Percentiles rank a stretch among this genome's conserved stretches.
Evolutionary conservation across 2,888 invertebrate genomes (phyloP).

Genomic region (Drosophila mimetica): DNA sequence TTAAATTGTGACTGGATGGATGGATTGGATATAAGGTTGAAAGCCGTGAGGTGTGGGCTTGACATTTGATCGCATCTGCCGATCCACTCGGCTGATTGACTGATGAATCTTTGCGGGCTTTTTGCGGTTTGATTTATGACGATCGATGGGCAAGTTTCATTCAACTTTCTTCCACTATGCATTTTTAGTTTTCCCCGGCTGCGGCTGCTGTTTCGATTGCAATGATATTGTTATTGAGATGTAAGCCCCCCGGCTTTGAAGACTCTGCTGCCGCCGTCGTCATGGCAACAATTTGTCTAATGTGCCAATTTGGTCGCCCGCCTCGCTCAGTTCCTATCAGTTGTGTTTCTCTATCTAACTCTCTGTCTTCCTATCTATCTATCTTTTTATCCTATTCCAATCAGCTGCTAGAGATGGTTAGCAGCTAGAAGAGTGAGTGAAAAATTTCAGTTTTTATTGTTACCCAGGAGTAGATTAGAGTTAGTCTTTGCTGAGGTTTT

Average conservation of each 20-base stretch:
- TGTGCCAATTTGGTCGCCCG: slow-evolving; percentile 76
- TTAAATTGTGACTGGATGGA: slow-evolving; percentile 71
- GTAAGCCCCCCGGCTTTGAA: slow-evolving; percentile 32
- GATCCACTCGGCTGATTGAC: slow-evolving; percentile 64
- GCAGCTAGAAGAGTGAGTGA: neutral
- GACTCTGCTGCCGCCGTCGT: too few species aligned
- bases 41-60: slow-evolving; percentile 49
- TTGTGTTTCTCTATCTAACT: slow-evolving; percentile 1
- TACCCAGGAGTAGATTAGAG: neutral
- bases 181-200: slow-evolving; percentile 24
- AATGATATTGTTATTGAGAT: slow-evolving; percentile 68
- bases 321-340: slow-evolving; percentile 7
- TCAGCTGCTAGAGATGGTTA: slow-evolving; percentile 27
- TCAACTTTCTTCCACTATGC: slow-evolving; percentile 39
- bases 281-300: slow-evolving; percentile 75
- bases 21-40: slow-evolving; percentile 51
- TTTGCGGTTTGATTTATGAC: slow-evolving; percentile 55
- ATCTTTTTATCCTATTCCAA: slow-evolving; percentile 6
- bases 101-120: slow-evolving; percentile 50
- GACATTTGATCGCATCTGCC: slow-evolving; percentile 73
- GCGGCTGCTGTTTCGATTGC: slow-evolving; percentile 8
- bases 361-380: slow-evolving; percentile 4
- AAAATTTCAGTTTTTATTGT: neutral
- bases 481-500: neutral
- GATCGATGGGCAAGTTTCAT: slow-evolving; percentile 47